These are phyloP conservation scores for human (Homo sapiens) DNA, from an alignment of 2,113 vertebrate species.

Conservation along the genomic window GRCh38 chr6:68660501-68661000, in stretches of 20 bases:
- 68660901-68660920: not conserved
- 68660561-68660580: not conserved
- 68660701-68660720: not conserved
- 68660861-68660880: not conserved
- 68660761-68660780: not conserved
- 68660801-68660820: not conserved
- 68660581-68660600: not conserved
- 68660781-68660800: not conserved
- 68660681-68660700: not conserved
- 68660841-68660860: not conserved
- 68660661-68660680: not conserved
- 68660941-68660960: not conserved
- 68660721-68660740: not conserved
- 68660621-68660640: not conserved
- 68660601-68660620: not conserved
- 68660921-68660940: not conserved
- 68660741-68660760: not conserved
- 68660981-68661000: not conserved
- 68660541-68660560: not conserved
- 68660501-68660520: not conserved
- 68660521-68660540: not conserved
- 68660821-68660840: constrained; percentile 15
- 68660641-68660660: constrained; percentile 12
- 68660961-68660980: not conserved
- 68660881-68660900: not conserved